A percentile compares a stretch with the other conserved stretches of the same genome.
Evolutionary conservation across 2,888 invertebrate species (phyloP).

Genomic region (Dolomedes plantarius): DNA sequence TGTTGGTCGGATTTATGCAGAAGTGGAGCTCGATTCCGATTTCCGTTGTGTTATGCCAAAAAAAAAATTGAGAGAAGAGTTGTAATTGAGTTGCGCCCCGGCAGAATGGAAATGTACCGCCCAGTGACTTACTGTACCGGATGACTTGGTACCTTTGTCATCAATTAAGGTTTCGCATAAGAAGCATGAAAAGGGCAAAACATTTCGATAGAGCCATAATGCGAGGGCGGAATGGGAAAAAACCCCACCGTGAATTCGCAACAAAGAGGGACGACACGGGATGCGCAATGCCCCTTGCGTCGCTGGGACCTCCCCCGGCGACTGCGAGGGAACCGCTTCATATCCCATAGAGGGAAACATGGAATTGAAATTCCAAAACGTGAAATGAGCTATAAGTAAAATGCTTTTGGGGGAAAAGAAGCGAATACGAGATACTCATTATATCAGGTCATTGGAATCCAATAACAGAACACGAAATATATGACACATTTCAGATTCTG

Average conservation of each 20-base stretch:
- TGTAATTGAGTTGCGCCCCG: constrained; percentile 52
- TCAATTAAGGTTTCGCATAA: constrained; percentile 54
- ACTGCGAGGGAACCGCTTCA: not conserved
- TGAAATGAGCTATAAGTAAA: too few species aligned
- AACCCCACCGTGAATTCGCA: not conserved
- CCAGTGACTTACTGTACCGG: constrained; percentile 44
- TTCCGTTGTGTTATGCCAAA: not conserved
- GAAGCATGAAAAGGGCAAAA: constrained; percentile 25
- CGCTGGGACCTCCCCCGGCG: not conserved
- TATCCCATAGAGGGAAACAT: not conserved
- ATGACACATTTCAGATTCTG: too few species aligned
- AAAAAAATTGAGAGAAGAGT: not conserved
- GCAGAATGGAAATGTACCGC: constrained; percentile 45
- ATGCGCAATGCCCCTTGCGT: not conserved
- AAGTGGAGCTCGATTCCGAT: not conserved
- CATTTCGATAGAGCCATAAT: constrained; percentile 25
- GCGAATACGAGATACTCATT: too few species aligned
- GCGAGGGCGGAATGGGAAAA: not conserved
- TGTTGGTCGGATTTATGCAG: constrained; percentile 2
- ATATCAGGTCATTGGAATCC: too few species aligned
- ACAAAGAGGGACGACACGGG: not conserved
- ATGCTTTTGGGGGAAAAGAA: too few species aligned
- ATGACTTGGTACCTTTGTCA: constrained; percentile 71
- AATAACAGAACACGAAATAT: too few species aligned
- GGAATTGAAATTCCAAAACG: not conserved